Base-by-base conservation (phyloP, 1,140 invertebrate species). In the Cydia splendana region DNA sequence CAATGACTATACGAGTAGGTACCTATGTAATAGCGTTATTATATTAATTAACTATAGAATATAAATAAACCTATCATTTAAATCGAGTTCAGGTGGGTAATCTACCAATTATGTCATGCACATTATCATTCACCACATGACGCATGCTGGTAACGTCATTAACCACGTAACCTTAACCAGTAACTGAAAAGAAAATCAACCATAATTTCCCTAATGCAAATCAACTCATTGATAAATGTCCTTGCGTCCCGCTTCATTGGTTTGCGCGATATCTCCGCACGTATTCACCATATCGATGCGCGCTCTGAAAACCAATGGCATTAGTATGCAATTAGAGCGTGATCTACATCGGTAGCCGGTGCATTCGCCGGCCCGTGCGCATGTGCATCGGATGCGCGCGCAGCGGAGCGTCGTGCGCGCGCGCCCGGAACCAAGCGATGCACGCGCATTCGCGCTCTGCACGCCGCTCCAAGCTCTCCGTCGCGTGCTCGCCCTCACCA, bases 221-320 rank as follows among this genome's bases (percentile, higher is more conserved):
- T 62, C 57, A 62, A 12, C 18, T 20, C 6, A 62, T 62, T 62
- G 20, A 62, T 62, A 20, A 24, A 62, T 62, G 38, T 76, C 30
- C 53, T 75, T 71, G 42, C 71, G 78, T 62, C 76, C 57, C 75
- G 76, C 42, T 80, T 42, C 34, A 78, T 76, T 76, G 71, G 30
- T 77, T 80, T 73, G 65, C 18, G 48, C 81, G 85, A 89, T 92
- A 88, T 92, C 91, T 87, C 84, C 82, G 82, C 84, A 77, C 67
- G 38, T 71, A 71, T 71, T 71, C 34, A 38, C 82, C 84, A 83
- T 88, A 85, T 65, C 75, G 79, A 77, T 79, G 75, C 84, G 84
- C 89, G 91, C 90, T 93, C 91, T 91, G 82, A 85, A 93, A 91
- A 87, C 79, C 84, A 91, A 85, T 88, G 90, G 82, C 88, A 87